phyloP scores from a whole-genome alignment of 2,113 vertebrate genomes.

The Trinectes maculatus region DNA sequence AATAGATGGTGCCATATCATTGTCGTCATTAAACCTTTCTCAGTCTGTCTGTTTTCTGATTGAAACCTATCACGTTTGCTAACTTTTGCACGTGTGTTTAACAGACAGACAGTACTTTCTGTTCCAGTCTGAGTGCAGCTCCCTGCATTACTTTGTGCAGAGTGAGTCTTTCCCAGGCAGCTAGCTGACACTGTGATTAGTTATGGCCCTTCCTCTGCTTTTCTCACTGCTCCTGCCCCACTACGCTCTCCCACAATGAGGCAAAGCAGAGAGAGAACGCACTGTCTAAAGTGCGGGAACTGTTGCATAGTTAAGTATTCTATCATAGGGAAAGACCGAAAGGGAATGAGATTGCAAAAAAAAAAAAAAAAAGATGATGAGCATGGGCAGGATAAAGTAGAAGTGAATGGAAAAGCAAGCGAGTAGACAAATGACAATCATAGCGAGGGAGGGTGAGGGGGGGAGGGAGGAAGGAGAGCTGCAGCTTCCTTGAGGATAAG shows the following conservation, averaged over 20 bases:
- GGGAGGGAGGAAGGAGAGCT: conserved; percentile 34
- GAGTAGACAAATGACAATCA: conserved; percentile 72
- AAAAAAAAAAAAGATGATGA: conserved; percentile 59
- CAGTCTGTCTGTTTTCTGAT: not conserved
- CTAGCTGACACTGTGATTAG: conserved; percentile 87
- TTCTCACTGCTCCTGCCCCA: conserved; percentile 72
- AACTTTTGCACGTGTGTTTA: conserved; percentile 20
- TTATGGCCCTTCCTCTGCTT: conserved; percentile 85
- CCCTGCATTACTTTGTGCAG: conserved; percentile 79
- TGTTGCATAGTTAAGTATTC: conserved; percentile 74
- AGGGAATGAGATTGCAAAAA: conserved; percentile 66
- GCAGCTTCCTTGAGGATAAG: conserved; percentile 82
- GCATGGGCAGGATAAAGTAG: conserved; percentile 55
- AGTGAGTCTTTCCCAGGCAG: conserved; percentile 86
- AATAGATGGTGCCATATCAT: not conserved
- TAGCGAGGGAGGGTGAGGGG: conserved; percentile 39
- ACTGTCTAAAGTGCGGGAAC: conserved; percentile 54
- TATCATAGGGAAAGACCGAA: conserved; percentile 69
- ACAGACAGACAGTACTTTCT: conserved; percentile 35
- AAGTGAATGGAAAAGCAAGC: conserved; percentile 66
- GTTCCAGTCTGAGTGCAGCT: conserved; percentile 74
- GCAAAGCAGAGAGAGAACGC: conserved; percentile 31
- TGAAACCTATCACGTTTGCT: conserved; percentile 2
- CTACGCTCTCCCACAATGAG: conserved; percentile 73
- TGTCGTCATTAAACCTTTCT: not conserved